Evolutionary conservation across 2,797 vertebrate genomes (phyloP).

Genomic region (Yasuhikotakia modesta): DNA sequence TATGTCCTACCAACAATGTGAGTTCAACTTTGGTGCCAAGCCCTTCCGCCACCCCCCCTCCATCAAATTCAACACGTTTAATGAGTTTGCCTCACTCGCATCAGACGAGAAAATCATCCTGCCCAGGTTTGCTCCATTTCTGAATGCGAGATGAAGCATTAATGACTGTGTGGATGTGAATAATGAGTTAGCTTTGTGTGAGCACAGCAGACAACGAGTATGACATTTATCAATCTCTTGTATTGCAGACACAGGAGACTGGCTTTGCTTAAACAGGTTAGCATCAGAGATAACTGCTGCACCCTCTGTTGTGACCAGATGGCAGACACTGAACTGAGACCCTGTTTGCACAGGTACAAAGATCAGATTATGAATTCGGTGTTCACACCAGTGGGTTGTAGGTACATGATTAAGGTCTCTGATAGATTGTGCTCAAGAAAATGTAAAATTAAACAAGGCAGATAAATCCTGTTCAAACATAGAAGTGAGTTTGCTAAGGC

Average conservation of each 20-base stretch:
- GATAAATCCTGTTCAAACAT: too few relatives aligned
- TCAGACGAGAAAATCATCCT: constrained; percentile 97
- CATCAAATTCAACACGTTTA: constrained; percentile 97
- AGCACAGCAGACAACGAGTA: neutral
- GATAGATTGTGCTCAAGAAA: neutral
- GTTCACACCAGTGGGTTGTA: constrained; percentile 14
- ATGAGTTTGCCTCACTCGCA: constrained; percentile 92
- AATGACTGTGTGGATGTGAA: neutral
- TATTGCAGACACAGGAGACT: constrained; percentile 75
- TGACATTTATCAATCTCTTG: too few relatives aligned
- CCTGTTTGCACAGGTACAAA: constrained; percentile 93
- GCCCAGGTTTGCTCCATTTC: constrained; percentile 82
- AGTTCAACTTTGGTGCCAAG: constrained; percentile 98
- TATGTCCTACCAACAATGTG: constrained; percentile 99
- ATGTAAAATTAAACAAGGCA: too few relatives aligned
- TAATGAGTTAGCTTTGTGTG: neutral
- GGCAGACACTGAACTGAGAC: constrained; percentile 95
- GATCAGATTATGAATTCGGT: neutral
- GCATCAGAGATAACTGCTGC: constrained; percentile 98
- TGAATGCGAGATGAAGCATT: neutral
- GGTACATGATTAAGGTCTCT: too few relatives aligned
- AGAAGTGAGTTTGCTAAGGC: too few relatives aligned
- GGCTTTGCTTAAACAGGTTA: constrained; percentile 96
- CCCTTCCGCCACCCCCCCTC: constrained; percentile 93
- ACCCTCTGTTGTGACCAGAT: constrained; percentile 96